These are phyloP conservation scores for Fistularia tabacaria DNA, from an alignment of 2,797 vertebrate species.

Conservation along the genomic window DNA sequence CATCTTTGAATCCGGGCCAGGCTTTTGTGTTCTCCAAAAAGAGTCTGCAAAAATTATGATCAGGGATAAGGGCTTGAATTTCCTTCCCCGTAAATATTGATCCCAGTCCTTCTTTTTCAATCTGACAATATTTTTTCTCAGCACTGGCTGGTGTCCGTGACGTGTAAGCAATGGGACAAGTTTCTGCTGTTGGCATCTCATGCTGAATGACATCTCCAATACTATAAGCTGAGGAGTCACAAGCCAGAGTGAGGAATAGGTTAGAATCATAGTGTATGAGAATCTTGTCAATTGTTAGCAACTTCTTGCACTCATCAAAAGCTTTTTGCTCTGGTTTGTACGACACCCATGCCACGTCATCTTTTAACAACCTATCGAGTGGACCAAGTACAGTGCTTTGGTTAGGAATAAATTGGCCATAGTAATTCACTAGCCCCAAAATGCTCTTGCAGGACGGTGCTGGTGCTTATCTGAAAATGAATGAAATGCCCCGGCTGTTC, in stretches of 20 bases:
- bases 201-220: not conserved
- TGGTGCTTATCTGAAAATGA: not conserved
- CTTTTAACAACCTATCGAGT: not conserved
- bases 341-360: not conserved
- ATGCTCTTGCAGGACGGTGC: not conserved
- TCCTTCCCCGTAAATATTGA: not conserved
- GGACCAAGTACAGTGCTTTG: not conserved
- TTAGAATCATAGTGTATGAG: not conserved
- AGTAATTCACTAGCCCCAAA: not conserved
- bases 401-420: not conserved
- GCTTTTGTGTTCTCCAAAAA: not conserved
- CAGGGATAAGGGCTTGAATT: not conserved
- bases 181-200: not conserved
- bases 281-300: not conserved
- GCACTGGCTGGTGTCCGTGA: too few species aligned
- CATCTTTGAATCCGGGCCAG: not conserved
- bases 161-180: not conserved
- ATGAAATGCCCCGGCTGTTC: not conserved
- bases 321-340: not conserved
- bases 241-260: not conserved
- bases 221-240: not conserved
- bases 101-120: too few species aligned
- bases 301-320: not conserved
- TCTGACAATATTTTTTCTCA: too few species aligned
- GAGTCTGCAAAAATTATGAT: not conserved